phyloP scores from a whole-genome alignment of 2,888 invertebrate genomes.

The Calameuta idolon region DNA sequence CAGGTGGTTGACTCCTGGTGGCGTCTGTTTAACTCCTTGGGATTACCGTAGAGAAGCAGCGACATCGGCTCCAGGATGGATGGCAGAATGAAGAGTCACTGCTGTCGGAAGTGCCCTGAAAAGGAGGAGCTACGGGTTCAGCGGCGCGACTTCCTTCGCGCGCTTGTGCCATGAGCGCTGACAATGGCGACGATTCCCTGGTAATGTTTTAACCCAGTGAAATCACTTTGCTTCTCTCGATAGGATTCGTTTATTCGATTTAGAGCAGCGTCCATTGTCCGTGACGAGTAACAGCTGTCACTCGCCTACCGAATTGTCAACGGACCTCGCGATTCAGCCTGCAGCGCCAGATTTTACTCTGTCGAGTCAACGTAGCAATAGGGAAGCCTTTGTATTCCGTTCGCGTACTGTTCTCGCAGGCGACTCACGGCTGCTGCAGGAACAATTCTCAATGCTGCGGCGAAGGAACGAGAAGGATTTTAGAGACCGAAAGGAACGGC shows the following conservation, averaged over 20 bases:
- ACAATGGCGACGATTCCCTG: conserved; percentile 65
- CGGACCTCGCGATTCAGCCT: background rate
- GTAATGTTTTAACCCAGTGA: conserved; percentile 49
- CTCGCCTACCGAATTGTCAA: background rate
- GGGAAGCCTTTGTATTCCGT: background rate
- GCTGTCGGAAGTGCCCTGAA: conserved; percentile 43
- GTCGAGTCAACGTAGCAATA: background rate
- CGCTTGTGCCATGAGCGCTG: conserved; percentile 22
- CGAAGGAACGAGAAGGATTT: background rate
- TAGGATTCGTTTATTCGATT: background rate
- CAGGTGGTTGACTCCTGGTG: conserved; percentile 32
- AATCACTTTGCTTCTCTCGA: background rate
- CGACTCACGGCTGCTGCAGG: background rate
- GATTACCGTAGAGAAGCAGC: background rate
- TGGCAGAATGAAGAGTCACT: conserved; percentile 45
- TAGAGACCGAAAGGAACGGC: background rate
- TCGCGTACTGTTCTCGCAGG: background rate
- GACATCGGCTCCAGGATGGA: conserved; percentile 17
- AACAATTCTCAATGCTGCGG: background rate
- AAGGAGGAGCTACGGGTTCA: conserved; percentile 32
- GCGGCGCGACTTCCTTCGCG: conserved; percentile 44
- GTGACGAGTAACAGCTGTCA: background rate
- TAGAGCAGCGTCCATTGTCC: background rate
- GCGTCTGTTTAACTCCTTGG: background rate
- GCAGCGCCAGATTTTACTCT: background rate